A percentile compares a stretch with the other conserved stretches of the same genome.
Conservation (phyloP, 2,888 invertebrate genomes). For the Drosophila rubida region DNA sequence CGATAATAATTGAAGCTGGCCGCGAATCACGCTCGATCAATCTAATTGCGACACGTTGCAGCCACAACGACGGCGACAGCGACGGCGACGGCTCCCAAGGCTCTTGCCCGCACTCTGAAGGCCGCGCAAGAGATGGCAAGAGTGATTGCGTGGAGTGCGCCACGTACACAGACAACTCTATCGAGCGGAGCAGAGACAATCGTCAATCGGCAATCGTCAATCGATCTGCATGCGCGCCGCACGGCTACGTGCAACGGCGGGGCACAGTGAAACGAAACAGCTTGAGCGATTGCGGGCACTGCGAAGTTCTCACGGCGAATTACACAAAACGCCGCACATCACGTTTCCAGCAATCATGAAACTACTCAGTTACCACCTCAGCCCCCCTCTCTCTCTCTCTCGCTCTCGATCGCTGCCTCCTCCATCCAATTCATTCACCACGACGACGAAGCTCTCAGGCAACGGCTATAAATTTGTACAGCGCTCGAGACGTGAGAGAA, state of each 20-base stretch:
- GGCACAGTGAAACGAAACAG: conserved; percentile 47
- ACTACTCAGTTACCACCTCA: conserved; percentile 6
- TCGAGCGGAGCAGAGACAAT: conserved; percentile 36
- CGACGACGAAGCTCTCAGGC: conserved; percentile 50
- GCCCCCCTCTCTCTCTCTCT: neutral
- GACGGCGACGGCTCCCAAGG: conserved; percentile 49
- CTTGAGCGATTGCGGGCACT: conserved; percentile 60
- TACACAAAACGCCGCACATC: conserved; percentile 79
- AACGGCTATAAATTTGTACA: conserved; percentile 65
- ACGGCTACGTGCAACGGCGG: conserved; percentile 30
- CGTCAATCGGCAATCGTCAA: conserved; percentile 49
- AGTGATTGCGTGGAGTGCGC: conserved; percentile 38
- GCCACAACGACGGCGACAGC: no score
- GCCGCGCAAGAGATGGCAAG: conserved; percentile 45
- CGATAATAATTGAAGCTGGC: conserved; percentile 12
- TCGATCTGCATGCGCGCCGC: conserved; percentile 51
- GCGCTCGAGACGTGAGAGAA: conserved; percentile 72
- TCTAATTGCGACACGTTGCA: conserved; percentile 48
- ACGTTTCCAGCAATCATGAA: conserved; percentile 70
- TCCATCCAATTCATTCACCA: conserved; percentile 42
- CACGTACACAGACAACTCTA: conserved; percentile 33
- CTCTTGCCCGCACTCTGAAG: conserved; percentile 73
- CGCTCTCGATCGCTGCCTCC: conserved; percentile 12
- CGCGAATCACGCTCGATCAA: conserved; percentile 43
- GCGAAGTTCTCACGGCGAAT: conserved; percentile 78